Conservation (phyloP, 2,113 vertebrate genomes). For the Otocyon megalotis region DNA sequence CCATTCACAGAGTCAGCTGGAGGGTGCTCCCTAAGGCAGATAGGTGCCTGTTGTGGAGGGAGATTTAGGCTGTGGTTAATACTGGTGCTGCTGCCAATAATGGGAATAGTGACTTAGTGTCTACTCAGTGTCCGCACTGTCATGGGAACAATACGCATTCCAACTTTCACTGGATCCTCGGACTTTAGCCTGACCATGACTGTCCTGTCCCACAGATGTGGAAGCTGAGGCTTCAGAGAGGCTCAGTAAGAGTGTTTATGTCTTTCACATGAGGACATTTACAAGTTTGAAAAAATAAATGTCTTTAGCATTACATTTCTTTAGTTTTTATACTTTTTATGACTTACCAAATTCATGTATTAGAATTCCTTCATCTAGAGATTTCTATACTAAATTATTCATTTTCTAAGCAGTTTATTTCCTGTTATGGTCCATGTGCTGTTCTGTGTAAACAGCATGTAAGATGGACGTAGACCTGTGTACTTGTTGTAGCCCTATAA, state of each 20-base stretch:
- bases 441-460: neutral
- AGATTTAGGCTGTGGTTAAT: neutral
- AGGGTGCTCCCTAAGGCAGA: neutral
- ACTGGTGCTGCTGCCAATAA: neutral
- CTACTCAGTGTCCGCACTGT: neutral
- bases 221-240: neutral
- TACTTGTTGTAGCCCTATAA: neutral
- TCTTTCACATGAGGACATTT: neutral
- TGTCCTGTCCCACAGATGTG: neutral
- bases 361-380: neutral
- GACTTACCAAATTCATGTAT: neutral
- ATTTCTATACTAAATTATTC: neutral
- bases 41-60: no score
- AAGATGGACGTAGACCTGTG: neutral
- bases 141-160: neutral
- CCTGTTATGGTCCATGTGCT: neutral
- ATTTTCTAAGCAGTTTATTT: neutral
- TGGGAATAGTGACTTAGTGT: neutral
- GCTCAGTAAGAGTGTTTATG: neutral
- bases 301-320: slow-evolving; percentile 2
- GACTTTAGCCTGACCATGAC: neutral
- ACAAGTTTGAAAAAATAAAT: slow-evolving; percentile 43
- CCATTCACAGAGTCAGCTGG: neutral
- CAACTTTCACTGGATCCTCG: neutral
- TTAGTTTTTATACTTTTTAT: slow-evolving; percentile 25